These are phyloP conservation scores for Arothron firmamentum DNA, from an alignment of 2,113 vertebrate species.

Conservation along the genomic window DNA sequence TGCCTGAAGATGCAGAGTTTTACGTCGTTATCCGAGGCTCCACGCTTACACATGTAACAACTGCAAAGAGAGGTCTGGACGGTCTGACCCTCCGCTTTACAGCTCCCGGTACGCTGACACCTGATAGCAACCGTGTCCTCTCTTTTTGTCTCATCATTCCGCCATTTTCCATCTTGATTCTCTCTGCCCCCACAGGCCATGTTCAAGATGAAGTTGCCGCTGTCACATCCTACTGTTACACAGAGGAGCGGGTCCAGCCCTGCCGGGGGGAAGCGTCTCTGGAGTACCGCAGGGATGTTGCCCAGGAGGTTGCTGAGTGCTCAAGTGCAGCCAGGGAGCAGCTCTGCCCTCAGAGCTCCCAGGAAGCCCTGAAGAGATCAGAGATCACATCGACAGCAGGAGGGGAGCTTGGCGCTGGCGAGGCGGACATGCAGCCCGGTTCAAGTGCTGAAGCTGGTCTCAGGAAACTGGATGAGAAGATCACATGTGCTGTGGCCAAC, in stretches of 20 bases:
- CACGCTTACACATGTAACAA: constrained; percentile 72
- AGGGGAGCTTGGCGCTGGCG: constrained; percentile 9
- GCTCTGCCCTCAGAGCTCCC: constrained; percentile 69
- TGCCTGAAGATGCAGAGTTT: constrained; percentile 77
- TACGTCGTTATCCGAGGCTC: constrained; percentile 83
- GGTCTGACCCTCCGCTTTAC: constrained; percentile 69
- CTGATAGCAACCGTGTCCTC: neutral
- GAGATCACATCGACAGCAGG: neutral
- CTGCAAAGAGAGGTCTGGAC: constrained; percentile 67
- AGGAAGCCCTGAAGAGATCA: constrained; percentile 70
- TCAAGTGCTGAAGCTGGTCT: constrained; percentile 49
- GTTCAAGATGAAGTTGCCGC: constrained; percentile 75
- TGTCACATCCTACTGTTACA: constrained; percentile 73
- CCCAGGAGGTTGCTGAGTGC: constrained; percentile 76
- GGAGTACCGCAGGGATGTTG: constrained; percentile 74
- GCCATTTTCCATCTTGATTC: neutral
- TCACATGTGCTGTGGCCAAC: constrained; percentile 77
- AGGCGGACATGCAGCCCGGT: constrained; percentile 13
- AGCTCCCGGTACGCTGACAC: constrained; percentile 74
- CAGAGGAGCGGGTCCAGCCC: constrained; percentile 59
- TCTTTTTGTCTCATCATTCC: neutral
- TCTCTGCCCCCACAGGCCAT: constrained; percentile 70
- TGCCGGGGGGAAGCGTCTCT: constrained; percentile 67
- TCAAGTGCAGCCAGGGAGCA: constrained; percentile 65
- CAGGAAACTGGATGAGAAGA: constrained; percentile 71